phyloP scores from a whole-genome alignment of 2,888 invertebrate species.

The Microctonus aethiopoides region DNA sequence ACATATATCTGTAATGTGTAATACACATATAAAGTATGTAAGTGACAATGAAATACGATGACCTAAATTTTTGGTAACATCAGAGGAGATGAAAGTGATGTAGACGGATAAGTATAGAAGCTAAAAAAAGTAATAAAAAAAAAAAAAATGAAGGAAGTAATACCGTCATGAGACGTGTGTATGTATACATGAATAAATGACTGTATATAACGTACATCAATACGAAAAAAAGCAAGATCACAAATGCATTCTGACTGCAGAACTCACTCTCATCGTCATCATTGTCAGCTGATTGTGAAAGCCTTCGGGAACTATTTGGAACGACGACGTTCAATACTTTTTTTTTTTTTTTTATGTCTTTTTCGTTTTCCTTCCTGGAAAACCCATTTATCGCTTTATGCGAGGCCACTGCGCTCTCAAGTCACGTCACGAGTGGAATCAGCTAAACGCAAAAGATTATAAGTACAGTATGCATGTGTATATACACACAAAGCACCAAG shows the following conservation, averaged over 20 bases:
- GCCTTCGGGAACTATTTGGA: constrained; percentile 33
- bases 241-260: background rate
- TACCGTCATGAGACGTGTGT: background rate
- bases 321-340: constrained; percentile 16
- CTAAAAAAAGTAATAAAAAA: background rate
- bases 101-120: background rate
- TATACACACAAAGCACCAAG: background rate
- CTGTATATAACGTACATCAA: background rate
- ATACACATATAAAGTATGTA: background rate
- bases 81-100: background rate
- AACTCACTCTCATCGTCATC: constrained; percentile 46
- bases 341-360: constrained; percentile 7
- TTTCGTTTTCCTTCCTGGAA: constrained; percentile 14
- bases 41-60: background rate
- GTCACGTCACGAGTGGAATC: constrained; percentile 12
- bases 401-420: constrained; percentile 4
- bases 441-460: background rate
- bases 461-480: background rate
- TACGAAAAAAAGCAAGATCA: background rate
- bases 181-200: background rate
- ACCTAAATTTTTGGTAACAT: background rate
- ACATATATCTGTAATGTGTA: background rate
- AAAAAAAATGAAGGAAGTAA: constrained; percentile 11
- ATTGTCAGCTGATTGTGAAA: constrained; percentile 54
- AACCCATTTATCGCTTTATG: constrained; percentile 1